phyloP scores from a whole-genome alignment of 2,888 invertebrate species.

The Coenonympha glycerion region DNA sequence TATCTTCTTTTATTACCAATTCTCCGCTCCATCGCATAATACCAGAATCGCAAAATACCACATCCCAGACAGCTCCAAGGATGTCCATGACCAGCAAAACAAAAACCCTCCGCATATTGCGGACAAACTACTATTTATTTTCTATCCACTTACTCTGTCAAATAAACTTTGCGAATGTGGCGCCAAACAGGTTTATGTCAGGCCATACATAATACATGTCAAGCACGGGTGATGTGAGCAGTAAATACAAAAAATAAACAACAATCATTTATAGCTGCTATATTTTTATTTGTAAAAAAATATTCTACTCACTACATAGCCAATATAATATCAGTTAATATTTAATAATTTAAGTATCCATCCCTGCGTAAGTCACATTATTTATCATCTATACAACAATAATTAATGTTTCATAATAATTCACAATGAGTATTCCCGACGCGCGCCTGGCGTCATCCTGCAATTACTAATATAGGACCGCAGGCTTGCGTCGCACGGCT shows the following conservation, averaged over 20 bases:
- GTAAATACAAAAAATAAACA: slow-evolving; percentile 32
- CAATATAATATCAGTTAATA: slow-evolving; percentile 78
- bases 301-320: slow-evolving; percentile 82
- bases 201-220: too few species aligned
- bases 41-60: too few species aligned
- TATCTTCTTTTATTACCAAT: too few species aligned
- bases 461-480: slow-evolving; percentile 31
- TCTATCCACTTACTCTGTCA: too few species aligned
- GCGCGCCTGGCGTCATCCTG: slow-evolving; percentile 50
- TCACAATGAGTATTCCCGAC: slow-evolving; percentile 73
- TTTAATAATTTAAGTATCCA: slow-evolving; percentile 78
- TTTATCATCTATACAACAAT: slow-evolving; percentile 76
- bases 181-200: too few species aligned
- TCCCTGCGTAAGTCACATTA: slow-evolving; percentile 77
- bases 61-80: too few species aligned
- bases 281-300: slow-evolving; percentile 82
- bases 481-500: not conserved
- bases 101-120: too few species aligned
- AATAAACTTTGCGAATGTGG: too few species aligned
- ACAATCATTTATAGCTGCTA: slow-evolving; percentile 66
- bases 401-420: slow-evolving; percentile 70
- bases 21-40: too few species aligned
- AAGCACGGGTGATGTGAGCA: not conserved
- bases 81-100: too few species aligned
- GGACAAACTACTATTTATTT: too few species aligned